Evolutionary conservation across 2,888 invertebrate genomes (phyloP), one percentile per base, ranked within the genome.

Genomic region (Parascotia fuliginaria): DNA sequence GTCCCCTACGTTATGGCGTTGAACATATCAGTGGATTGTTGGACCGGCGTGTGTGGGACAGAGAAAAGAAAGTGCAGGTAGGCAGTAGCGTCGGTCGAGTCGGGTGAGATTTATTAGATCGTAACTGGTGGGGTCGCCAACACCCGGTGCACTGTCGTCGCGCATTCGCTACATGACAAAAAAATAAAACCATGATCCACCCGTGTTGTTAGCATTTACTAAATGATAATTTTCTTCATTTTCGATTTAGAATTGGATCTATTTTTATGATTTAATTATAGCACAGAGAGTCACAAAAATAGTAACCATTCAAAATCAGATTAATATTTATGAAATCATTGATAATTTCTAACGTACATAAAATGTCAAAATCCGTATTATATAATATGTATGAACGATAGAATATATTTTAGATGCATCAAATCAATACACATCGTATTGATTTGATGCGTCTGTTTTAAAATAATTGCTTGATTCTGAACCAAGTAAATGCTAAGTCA

Each of bases 51-150:
- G 80, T 83, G 87, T 79, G 83, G 73, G 89, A 87, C 86, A 87
- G 86, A 86, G 89, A 89, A 85, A 89, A 88, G 89, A 89, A 87
- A 89, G 87, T 87, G 87, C 88, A 90, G 89, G 89, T 88, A 89
- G 86, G 75, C 74, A 77, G 79, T 75, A 72, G 79, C 79, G 71
- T 73, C 75, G 72, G 70, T 60, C 74, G 74, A 75, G 68, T 66
- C 73, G 72, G 70, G 79, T 79, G 75, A 86, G 89, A 89, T 90
- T 89, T 90, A 90, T 89, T 90, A 87, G 90, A 88, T 87, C 89
- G 89, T 90, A 89, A 89, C 87, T 79, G 78, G 79, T 74, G 84
- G 85, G 87, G 87, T 83, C 85, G 85, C 75, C 81, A 72, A 73
- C 81, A 81, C 81, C 75, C 79, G 78, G 72, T 73, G 69, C 66